These are phyloP conservation scores for Melanargia galathea DNA, from an alignment of 2,888 invertebrate species.

Conservation along the genomic window DNA sequence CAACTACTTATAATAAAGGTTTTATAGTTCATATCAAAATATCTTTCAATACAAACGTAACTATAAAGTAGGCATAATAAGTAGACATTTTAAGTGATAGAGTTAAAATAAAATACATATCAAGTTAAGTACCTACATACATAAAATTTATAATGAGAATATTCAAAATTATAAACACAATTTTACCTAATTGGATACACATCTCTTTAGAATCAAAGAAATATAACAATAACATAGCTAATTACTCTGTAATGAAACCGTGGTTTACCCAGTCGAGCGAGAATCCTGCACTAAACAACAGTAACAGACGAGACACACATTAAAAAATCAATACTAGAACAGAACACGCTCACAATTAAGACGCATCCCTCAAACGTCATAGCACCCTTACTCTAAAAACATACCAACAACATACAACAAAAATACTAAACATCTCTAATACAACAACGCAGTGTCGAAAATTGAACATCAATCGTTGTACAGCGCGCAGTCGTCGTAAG, in stretches of 20 bases:
- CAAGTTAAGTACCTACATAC: background rate
- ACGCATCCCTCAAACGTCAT: conserved; percentile 78
- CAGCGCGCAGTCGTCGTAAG: conserved; percentile 42
- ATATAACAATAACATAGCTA: conserved; percentile 27
- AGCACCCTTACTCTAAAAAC: conserved; percentile 47
- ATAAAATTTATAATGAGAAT: background rate
- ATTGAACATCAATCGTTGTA: conserved; percentile 38
- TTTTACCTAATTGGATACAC: conserved; percentile 18
- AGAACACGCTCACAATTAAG: conserved; percentile 75
- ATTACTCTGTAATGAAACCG: conserved; percentile 35
- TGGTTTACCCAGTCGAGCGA: conserved; percentile 36
- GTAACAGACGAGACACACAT: conserved; percentile 56
- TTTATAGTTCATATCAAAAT: background rate
- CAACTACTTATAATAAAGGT: background rate
- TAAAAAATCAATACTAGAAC: conserved; percentile 75
- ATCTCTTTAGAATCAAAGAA: conserved; percentile 8
- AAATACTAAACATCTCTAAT: conserved; percentile 41
- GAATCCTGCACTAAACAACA: conserved; percentile 35
- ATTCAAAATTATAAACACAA: background rate
- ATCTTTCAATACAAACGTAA: background rate
- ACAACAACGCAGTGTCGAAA: conserved; percentile 43
- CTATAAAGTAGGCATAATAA: background rate
- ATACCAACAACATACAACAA: conserved; percentile 33
- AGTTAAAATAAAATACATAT: background rate
- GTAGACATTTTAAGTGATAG: background rate